A percentile compares a stretch with the other conserved stretches of the same genome.
These are phyloP conservation scores for Montipora foliosa DNA, from an alignment of 64 coral and sea anemone genomes.

Conservation along the genomic window DNA sequence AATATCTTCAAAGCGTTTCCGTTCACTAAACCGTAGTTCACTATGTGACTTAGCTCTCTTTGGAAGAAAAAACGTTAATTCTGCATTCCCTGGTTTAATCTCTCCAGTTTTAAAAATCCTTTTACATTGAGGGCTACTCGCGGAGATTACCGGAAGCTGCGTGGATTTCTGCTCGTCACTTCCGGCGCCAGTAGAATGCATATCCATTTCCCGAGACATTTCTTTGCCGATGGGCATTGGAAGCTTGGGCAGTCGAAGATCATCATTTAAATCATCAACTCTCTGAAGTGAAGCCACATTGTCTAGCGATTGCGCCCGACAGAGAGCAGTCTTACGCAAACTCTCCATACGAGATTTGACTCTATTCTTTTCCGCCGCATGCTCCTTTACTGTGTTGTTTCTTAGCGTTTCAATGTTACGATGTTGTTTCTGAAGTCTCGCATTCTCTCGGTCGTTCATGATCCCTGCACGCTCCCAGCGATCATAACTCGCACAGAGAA, in stretches of 20 bases:
- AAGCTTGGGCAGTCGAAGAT: conserved; percentile 16
- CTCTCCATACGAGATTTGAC: conserved; percentile 15
- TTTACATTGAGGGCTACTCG: not conserved
- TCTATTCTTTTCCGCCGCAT: conserved; percentile 10
- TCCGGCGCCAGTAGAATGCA: not conserved
- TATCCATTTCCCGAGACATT: not conserved
- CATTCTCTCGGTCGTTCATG: conserved; percentile 11
- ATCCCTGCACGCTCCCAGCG: not conserved
- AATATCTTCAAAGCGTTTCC: not conserved
- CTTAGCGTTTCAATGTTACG: conserved; percentile 1
- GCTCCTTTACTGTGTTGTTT: not conserved
- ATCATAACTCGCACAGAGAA: conserved; percentile 7
- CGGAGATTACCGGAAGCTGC: not conserved
- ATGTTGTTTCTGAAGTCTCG: conserved; percentile 1
- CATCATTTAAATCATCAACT: not conserved
- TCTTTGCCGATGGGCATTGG: not conserved
- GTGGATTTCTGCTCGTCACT: not conserved
- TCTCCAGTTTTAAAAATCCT: not conserved
- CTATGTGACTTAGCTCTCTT: not conserved
- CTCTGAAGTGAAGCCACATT: not conserved
- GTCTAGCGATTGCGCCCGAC: not conserved
- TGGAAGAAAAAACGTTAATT: not conserved
- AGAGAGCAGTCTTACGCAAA: conserved; percentile 1
- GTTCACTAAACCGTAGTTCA: not conserved
- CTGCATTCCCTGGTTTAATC: not conserved